Conservation (phyloP, 2,113 vertebrate genomes). For the Campylorhamphus procurvoides region DNA sequence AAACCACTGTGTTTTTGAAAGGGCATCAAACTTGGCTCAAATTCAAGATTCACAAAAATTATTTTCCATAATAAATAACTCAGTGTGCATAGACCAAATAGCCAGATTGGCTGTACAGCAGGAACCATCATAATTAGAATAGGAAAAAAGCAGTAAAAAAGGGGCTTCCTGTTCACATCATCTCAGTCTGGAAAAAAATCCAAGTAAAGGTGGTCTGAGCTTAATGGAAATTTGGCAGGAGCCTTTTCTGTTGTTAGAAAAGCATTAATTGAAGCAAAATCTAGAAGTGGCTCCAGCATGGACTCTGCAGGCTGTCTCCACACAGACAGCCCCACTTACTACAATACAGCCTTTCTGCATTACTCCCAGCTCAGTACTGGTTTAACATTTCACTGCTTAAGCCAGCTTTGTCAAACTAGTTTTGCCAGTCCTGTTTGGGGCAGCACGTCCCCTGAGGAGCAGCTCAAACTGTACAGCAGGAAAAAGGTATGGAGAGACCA, state of each 20-base stretch:
- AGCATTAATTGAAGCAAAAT: neutral
- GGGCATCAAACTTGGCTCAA: neutral
- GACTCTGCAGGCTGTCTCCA: neutral
- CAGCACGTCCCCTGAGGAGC: accelerated
- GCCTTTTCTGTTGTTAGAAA: neutral
- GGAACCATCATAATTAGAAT: accelerated
- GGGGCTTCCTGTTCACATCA: neutral
- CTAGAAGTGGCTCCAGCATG: accelerated
- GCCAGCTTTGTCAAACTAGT: neutral
- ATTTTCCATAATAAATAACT: neutral
- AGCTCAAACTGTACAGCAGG: neutral
- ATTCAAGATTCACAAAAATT: neutral
- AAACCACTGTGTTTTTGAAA: neutral
- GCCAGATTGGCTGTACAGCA: neutral
- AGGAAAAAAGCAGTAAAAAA: neutral
- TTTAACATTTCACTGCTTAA: neutral
- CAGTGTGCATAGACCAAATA: neutral
- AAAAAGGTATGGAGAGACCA: neutral
- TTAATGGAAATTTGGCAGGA: neutral
- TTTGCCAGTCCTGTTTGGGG: accelerated
- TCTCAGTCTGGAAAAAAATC: accelerated
- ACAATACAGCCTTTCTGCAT: accelerated
- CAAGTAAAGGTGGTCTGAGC: neutral
- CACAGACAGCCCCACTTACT: accelerated
- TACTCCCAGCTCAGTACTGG: accelerated